These are phyloP conservation scores for Scaptomyza montana DNA, from an alignment of 1,140 invertebrate species.

Conservation along the genomic window DNA sequence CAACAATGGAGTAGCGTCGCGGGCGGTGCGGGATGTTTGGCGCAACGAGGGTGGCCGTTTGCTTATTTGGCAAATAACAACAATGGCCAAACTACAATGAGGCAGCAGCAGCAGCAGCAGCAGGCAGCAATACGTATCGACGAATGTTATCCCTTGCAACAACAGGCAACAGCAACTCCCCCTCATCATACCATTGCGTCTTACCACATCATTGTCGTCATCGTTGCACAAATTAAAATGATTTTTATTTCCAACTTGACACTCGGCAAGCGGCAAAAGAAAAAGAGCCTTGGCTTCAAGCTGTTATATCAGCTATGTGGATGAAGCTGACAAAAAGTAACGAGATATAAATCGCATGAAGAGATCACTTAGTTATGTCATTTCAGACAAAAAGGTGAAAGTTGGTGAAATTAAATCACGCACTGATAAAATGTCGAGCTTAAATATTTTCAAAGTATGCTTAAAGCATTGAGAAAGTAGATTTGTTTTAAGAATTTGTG, in stretches of 20 bases:
- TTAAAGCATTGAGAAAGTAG: background rate
- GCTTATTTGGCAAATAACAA: conserved; percentile 79
- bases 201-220: conserved; percentile 38
- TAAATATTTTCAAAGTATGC: background rate
- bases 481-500: background rate
- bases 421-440: background rate
- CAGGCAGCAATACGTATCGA: conserved; percentile 52
- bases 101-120: conserved; percentile 4
- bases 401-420: conserved; percentile 7
- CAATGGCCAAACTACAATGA: conserved; percentile 64
- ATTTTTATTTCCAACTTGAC: conserved; percentile 58
- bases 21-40: background rate
- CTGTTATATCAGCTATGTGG: conserved; percentile 11
- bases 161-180: conserved; percentile 21
- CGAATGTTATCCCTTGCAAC: conserved; percentile 59
- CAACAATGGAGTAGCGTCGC: conserved; percentile 55
- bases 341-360: conserved; percentile 1
- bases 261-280: conserved; percentile 6
- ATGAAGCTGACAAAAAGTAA: background rate
- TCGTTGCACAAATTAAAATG: conserved; percentile 58
- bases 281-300: background rate
- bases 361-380: conserved; percentile 19
- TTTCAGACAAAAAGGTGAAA: conserved; percentile 15
- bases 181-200: background rate
- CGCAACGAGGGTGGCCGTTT: conserved; percentile 54